Evolutionary conservation across 2,113 vertebrate species (phyloP).

Genomic region (Elephas maximus): DNA sequence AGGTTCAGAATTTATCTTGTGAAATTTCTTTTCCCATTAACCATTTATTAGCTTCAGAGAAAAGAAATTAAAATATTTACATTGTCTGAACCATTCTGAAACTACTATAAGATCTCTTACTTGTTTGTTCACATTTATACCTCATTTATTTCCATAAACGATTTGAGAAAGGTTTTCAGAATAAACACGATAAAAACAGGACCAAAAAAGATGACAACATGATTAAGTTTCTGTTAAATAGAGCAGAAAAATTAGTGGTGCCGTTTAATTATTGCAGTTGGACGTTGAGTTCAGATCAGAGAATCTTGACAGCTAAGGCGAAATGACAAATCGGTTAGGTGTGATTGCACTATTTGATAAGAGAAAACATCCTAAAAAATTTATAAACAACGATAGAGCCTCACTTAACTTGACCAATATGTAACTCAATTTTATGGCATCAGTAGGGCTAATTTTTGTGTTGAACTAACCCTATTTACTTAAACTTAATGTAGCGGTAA

Average conservation of each 20-base stretch:
- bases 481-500: background rate
- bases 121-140: background rate
- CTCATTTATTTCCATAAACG: background rate
- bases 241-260: background rate
- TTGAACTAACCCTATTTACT: background rate
- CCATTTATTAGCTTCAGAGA: background rate
- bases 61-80: background rate
- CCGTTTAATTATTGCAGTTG: background rate
- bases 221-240: background rate
- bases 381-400: background rate
- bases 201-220: background rate
- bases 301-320: conserved; percentile 12
- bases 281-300: background rate
- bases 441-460: background rate
- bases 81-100: background rate
- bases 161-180: conserved; percentile 8
- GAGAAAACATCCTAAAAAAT: background rate
- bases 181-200: background rate
- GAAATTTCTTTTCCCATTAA: background rate
- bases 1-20: background rate
- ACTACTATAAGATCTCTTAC: background rate
- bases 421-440: background rate
- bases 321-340: conserved; percentile 41
- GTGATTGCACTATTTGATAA: conserved; percentile 32
- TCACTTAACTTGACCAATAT: background rate